These are phyloP conservation scores for Carollia perspicillata DNA, from an alignment of 2,113 vertebrate species.

Conservation along the genomic window DNA sequence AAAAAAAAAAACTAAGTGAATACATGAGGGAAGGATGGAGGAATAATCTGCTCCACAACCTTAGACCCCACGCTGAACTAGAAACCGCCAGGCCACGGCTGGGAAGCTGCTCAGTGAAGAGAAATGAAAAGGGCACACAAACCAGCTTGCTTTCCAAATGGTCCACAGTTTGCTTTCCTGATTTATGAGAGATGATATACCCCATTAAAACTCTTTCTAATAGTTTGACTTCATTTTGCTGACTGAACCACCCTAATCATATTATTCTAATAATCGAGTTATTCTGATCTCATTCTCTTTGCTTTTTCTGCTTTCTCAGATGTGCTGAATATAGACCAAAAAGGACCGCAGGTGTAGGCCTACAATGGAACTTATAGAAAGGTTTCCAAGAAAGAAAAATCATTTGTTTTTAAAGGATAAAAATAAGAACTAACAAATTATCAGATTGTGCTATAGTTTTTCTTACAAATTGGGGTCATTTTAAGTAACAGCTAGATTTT, in stretches of 20 bases:
- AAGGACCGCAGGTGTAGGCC: not conserved
- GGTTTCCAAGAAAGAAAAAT: not conserved
- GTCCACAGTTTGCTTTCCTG: not conserved
- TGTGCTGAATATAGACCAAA: not conserved
- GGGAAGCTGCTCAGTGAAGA: not conserved
- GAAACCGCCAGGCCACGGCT: not conserved
- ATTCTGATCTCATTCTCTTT: not conserved
- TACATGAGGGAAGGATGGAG: not conserved
- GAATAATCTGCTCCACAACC: not conserved
- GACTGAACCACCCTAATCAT: conserved; percentile 32
- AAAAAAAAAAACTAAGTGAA: not conserved
- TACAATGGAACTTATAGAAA: not conserved
- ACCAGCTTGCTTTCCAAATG: not conserved
- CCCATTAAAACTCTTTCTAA: conserved; percentile 24
- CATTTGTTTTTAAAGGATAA: not conserved
- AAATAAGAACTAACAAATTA: not conserved
- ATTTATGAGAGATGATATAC: conserved; percentile 33
- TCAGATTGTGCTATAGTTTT: not conserved
- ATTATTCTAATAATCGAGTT: conserved; percentile 39
- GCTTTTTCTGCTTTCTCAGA: conserved; percentile 1
- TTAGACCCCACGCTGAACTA: not conserved
- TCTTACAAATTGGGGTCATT: not conserved
- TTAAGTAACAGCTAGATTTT: not conserved
- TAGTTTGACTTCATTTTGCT: conserved; percentile 40
- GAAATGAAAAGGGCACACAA: not conserved